These are phyloP conservation scores for Lepus timidus DNA, from an alignment of 2,113 vertebrate genomes.

Conservation along the genomic window DNA sequence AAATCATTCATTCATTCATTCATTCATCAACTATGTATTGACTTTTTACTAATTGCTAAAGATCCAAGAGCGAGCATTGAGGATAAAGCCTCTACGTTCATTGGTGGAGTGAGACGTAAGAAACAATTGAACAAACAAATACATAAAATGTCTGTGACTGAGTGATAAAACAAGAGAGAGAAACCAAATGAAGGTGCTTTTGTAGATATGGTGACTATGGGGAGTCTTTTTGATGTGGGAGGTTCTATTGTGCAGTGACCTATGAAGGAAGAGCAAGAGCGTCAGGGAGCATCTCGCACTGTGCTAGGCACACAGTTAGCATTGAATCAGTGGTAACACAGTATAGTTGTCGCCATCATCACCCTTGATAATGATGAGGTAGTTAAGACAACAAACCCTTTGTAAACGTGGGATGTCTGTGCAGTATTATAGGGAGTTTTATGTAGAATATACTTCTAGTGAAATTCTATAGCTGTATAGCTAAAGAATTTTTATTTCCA, in stretches of 20 bases:
- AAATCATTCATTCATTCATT: neutral
- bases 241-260: neutral
- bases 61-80: neutral
- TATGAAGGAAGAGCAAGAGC: neutral
- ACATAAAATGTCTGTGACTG: neutral
- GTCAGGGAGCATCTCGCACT: neutral
- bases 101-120: neutral
- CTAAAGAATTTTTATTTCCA: neutral
- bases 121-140: neutral
- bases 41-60: conserved; percentile 10
- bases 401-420: neutral
- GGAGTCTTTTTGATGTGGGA: neutral
- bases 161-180: neutral
- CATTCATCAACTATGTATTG: neutral
- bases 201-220: neutral
- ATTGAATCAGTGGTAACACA: neutral
- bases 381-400: neutral
- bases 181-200: neutral
- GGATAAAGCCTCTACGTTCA: neutral
- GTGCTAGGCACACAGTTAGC: neutral
- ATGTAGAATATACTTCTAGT: neutral
- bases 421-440: neutral
- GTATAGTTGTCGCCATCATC: neutral
- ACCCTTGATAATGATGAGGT: neutral
- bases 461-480: neutral